These are phyloP conservation scores for Aphelenchoides besseyi DNA, from an alignment of 1,140 invertebrate genomes.

Conservation along the genomic window DNA sequence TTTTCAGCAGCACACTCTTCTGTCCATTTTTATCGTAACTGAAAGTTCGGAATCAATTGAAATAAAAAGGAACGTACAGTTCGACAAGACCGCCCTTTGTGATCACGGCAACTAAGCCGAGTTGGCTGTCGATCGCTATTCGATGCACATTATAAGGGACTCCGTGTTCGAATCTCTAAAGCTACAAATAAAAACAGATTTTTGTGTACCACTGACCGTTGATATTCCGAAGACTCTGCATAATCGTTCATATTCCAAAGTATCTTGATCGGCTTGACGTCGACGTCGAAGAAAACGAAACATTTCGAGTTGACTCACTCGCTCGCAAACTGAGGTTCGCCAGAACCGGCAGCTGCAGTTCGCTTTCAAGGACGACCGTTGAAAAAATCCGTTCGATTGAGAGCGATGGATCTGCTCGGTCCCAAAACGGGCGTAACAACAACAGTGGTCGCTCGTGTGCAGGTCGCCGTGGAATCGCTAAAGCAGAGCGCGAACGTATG, in stretches of 20 bases:
- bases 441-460: not conserved
- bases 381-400: slow-evolving; percentile 3
- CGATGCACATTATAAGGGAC: slow-evolving; percentile 16
- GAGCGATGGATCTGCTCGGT: not conserved
- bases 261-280: slow-evolving; percentile 3
- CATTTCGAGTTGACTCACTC: not conserved
- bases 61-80: slow-evolving; percentile 12
- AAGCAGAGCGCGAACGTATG: too few relatives aligned
- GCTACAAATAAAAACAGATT: slow-evolving; percentile 1
- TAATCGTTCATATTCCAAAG: not conserved
- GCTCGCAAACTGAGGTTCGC: not conserved
- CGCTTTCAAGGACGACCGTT: not conserved
- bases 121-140: not conserved
- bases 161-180: slow-evolving; percentile 4
- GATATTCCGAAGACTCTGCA: not conserved
- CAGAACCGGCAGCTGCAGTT: not conserved
- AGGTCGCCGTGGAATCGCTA: not conserved
- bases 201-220: not conserved
- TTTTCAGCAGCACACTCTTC: slow-evolving; percentile 14
- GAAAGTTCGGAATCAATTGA: slow-evolving; percentile 1
- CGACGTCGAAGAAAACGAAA: not conserved
- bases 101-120: not conserved
- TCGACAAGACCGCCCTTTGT: slow-evolving; percentile 10
- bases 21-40: not conserved
- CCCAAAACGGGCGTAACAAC: not conserved